A percentile compares a stretch with the other conserved stretches of the same genome.
These are phyloP conservation scores for Lepidostoma basale DNA, from an alignment of 1,140 invertebrate genomes.

Conservation along the genomic window DNA sequence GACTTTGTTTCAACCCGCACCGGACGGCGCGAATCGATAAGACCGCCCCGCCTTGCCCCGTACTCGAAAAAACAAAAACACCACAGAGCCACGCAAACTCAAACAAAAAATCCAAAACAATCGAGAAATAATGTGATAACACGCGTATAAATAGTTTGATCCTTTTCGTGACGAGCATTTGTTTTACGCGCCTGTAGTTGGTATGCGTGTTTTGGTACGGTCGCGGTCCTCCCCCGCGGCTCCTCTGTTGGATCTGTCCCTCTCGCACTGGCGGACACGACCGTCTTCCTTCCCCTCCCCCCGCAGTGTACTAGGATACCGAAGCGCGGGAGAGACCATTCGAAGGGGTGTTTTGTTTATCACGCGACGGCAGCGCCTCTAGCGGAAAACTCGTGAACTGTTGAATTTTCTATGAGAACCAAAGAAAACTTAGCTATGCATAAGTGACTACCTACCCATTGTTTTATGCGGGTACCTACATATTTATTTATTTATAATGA, in stretches of 20 bases:
- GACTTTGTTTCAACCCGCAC: slow-evolving; percentile 47
- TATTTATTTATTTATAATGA: no score
- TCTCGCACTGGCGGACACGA: slow-evolving; percentile 49
- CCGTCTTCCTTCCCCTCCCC: slow-evolving; percentile 58
- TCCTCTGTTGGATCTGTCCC: background rate
- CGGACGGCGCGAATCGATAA: slow-evolving; percentile 57
- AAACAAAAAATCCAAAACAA: slow-evolving; percentile 44
- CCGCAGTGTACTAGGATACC: slow-evolving; percentile 51
- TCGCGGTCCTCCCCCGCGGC: background rate
- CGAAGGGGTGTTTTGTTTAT: slow-evolving; percentile 30
- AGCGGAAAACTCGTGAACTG: slow-evolving; percentile 5
- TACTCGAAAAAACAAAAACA: slow-evolving; percentile 15
- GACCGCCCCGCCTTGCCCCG: slow-evolving; percentile 57
- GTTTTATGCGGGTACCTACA: no score
- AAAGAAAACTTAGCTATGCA: no score
- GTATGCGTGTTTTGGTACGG: background rate
- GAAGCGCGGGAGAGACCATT: slow-evolving; percentile 19
- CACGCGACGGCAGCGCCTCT: slow-evolving; percentile 9
- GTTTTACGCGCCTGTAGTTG: slow-evolving; percentile 11
- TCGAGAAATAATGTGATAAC: no score
- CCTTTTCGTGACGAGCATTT: background rate
- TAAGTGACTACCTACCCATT: no score
- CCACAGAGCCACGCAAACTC: slow-evolving; percentile 34
- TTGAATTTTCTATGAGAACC: slow-evolving; percentile 10
- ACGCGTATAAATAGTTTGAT: background rate